Percentiles rank a stretch among this genome's conserved stretches.
phyloP scores from a whole-genome alignment of 2,797 vertebrate genomes.

The Okamejei kenojei region DNA sequence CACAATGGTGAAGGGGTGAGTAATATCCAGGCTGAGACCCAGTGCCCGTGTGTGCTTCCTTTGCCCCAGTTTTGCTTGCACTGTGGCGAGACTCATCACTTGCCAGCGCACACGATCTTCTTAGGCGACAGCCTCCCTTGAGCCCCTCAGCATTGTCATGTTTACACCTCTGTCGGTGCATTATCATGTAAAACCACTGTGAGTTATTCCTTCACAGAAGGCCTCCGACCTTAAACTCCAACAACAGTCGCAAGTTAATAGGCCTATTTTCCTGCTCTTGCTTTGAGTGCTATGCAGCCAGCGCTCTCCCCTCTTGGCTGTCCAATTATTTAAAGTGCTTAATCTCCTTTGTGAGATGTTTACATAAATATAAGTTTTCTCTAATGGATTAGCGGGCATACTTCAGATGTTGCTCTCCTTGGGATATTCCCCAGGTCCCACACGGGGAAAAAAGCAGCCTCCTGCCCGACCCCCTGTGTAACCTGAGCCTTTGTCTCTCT shows the following conservation, averaged over 20 bases:
- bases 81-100: background rate
- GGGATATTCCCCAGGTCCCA: constrained; percentile 29
- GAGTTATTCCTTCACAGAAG: background rate
- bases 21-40: background rate
- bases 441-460: background rate
- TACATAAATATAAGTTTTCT: constrained; percentile 37
- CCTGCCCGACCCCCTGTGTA: background rate
- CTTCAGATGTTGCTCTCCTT: constrained; percentile 11
- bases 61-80: background rate
- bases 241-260: background rate
- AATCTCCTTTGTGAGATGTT: constrained; percentile 35
- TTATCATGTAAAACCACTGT: background rate
- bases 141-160: background rate
- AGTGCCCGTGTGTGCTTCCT: background rate
- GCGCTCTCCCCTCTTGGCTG: background rate
- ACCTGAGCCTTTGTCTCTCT: constrained; percentile 32
- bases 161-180: background rate
- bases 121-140: background rate
- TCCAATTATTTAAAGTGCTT: constrained; percentile 38
- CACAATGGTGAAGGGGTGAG: background rate
- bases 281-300: background rate
- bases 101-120: background rate
- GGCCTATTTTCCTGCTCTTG: background rate
- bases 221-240: background rate
- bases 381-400: constrained; percentile 31